Conservation (phyloP, 2,888 invertebrate genomes). For the Pheosia gnoma region DNA sequence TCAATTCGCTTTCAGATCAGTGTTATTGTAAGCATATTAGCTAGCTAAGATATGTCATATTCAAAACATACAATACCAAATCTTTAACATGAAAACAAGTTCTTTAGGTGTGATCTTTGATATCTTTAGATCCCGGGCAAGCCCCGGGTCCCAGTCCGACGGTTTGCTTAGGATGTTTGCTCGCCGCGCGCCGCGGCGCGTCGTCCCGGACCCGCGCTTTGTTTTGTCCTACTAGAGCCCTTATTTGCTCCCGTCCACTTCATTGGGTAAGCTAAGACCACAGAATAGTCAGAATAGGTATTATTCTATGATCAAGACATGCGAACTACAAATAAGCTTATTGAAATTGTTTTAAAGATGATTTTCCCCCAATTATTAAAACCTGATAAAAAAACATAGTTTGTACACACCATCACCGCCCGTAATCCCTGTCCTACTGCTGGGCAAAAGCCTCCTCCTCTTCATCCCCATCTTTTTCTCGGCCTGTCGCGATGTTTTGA, state of each 20-base stretch:
- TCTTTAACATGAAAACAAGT: not conserved
- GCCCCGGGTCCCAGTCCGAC: conserved; percentile 19
- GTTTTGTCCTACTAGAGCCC: conserved; percentile 42
- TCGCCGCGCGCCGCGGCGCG: conserved; percentile 3
- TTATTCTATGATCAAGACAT: conserved; percentile 29
- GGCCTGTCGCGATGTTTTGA: no score
- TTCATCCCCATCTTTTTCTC: no score
- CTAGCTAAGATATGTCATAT: not conserved
- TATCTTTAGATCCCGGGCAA: conserved; percentile 1
- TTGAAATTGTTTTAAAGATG: no score
- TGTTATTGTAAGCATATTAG: no score
- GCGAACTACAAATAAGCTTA: conserved; percentile 1
- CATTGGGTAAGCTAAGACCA: conserved; percentile 37
- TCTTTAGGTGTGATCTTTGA: conserved; percentile 1
- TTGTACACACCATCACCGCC: no score
- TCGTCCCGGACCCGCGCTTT: conserved; percentile 25
- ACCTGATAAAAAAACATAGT: no score
- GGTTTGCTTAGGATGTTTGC: conserved; percentile 59
- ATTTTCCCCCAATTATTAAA: no score
- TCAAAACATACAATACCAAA: not conserved
- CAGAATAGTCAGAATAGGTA: not conserved
- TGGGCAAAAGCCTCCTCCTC: no score
- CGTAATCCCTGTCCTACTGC: no score
- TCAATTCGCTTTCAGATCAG: no score
- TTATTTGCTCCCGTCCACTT: conserved; percentile 44